These are phyloP conservation scores for Acrocyrtus sp. DNA, from an alignment of 2,888 invertebrate species.

Conservation along the genomic window DNA sequence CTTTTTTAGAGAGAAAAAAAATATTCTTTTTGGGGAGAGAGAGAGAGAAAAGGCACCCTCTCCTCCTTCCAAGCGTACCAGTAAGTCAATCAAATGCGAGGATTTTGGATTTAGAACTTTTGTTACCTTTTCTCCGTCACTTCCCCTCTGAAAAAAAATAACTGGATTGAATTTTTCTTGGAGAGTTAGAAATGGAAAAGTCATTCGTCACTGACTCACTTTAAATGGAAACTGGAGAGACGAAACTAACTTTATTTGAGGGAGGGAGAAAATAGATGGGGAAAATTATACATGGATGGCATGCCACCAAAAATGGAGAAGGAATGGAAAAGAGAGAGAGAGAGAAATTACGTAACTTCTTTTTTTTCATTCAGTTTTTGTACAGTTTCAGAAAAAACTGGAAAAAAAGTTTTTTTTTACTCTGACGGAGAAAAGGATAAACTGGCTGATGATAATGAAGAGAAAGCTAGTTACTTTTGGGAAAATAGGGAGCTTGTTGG, in stretches of 20 bases:
- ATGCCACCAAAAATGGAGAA: no score
- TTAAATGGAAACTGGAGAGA: slow-evolving; percentile 51
- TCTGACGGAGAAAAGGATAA: not conserved
- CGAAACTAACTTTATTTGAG: no score
- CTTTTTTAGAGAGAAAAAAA: no score
- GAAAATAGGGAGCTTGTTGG: slow-evolving; percentile 45
- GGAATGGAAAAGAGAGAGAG: no score
- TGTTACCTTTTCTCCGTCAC: not conserved
- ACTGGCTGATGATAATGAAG: slow-evolving; percentile 26
- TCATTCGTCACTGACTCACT: slow-evolving; percentile 53
- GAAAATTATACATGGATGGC: no score
- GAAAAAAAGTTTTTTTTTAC: not conserved
- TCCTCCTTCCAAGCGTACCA: no score
- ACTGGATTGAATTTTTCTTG: not conserved
- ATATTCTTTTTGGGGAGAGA: no score
- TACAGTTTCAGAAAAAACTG: not conserved
- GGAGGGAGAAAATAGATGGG: no score
- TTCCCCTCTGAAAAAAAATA: not conserved
- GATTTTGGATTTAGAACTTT: no score
- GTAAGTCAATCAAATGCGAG: no score
- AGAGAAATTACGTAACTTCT: no score
- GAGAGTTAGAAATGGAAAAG: slow-evolving; percentile 46
- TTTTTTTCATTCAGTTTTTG: not conserved
- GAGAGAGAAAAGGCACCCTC: no score
- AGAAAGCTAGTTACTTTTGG: slow-evolving; percentile 21